Percentiles rank a stretch among this genome's conserved stretches.
phyloP scores from a whole-genome alignment of 2,888 invertebrate genomes.

The Theristus sp. region DNA sequence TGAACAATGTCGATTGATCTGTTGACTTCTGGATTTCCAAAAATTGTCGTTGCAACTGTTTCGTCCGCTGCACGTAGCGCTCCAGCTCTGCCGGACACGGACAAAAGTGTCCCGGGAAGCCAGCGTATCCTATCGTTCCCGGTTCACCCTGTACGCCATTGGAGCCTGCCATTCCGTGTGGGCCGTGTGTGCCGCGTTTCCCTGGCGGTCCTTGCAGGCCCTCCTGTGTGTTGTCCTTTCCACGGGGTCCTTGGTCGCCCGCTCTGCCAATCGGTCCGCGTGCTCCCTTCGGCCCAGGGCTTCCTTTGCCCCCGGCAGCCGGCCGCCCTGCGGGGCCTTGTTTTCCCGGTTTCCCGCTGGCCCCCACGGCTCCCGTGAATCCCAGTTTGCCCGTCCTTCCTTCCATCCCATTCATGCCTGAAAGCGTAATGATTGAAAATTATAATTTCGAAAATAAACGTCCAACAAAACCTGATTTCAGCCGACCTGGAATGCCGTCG shows the following conservation, averaged over 20 bases:
- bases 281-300: background rate
- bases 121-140: background rate
- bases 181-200: background rate
- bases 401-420: background rate
- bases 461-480: too few relatives aligned
- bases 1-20: too few relatives aligned
- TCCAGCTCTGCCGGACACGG: background rate
- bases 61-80: background rate
- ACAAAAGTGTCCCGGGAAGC: background rate
- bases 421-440: background rate
- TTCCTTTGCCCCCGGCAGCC: background rate
- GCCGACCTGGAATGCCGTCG: background rate
- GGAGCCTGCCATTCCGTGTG: background rate
- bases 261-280: background rate
- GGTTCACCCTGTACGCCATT: background rate
- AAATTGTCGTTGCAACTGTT: background rate
- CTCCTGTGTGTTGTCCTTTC: background rate
- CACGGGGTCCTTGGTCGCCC: background rate
- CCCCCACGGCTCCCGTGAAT: background rate
- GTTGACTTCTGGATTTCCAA: background rate
- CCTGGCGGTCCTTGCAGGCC: background rate
- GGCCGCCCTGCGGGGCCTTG: background rate
- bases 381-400: background rate
- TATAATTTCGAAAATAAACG: background rate
- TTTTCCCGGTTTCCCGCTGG: background rate